Evolutionary conservation across 2,113 vertebrate genomes (phyloP), one percentile per base, ranked within the genome.

Genomic region (Apistogramma diplotaenia): DNA sequence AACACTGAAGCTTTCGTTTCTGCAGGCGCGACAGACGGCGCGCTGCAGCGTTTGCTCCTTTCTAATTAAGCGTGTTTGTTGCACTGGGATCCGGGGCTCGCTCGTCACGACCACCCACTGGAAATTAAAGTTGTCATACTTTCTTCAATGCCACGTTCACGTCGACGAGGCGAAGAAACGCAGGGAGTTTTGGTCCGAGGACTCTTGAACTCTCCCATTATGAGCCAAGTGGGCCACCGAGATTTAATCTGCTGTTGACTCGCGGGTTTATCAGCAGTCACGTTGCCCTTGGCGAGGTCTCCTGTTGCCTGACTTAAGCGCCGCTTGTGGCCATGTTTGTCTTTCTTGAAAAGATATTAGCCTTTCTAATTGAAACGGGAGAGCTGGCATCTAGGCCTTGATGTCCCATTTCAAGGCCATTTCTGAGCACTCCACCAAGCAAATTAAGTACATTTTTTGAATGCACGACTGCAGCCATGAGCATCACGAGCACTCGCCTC

Each of bases 181-280:
- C 61, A 76, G 62, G 23, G 51, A 73, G 80, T 8, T 62, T 79
- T 78, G 79, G 83, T 83, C 88, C 86, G 83, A 87, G 85, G 85
- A 89, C 73, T 83, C 82, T 85, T 89, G 83, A 91, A 91, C 84
- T 88, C 74, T 85, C 75, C 87, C 85, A 91, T 92, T 92, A 91
- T 84, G 82, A 83, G 87, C 79, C 91, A 89, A 86, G 87, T 88
- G 88, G 88, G 85, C 86, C 43, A 29, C 76, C 54, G 56, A 87
- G 89, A 93, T 93, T 87, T 82, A 85, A 92, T 91, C 88, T 90
- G 75, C 84, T 87, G 88, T 90, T 92, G 91, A 91, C 91, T 90
- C 43, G 37, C 72, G 78, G 85, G 85, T 92, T 93, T 92, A 93
- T 93, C 91, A 82, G 85, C 85, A 87, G 89, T 85, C 90, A 71